Evolutionary conservation across 2,113 vertebrate species (phyloP).

Genomic region (Silurus glanis): DNA sequence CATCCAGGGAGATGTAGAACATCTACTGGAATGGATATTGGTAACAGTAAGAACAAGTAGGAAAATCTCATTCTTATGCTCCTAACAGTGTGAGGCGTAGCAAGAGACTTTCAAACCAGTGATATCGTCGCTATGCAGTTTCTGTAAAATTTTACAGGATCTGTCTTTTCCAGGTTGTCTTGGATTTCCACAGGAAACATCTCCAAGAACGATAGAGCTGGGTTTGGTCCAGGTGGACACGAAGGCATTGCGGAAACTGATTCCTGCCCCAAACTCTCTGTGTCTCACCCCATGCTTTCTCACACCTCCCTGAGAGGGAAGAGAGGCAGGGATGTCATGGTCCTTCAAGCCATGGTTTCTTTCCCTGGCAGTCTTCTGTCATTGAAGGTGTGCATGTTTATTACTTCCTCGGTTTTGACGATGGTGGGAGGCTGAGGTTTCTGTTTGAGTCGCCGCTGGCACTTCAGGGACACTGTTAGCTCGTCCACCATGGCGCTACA

Average conservation of each 20-base stretch:
- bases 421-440: slow-evolving; percentile 95
- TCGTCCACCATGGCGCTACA: slow-evolving; percentile 98
- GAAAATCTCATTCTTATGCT: slow-evolving; percentile 20
- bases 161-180: slow-evolving; percentile 83
- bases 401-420: slow-evolving; percentile 98
- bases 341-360: slow-evolving; percentile 95
- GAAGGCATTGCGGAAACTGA: slow-evolving; percentile 28
- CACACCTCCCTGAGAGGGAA: slow-evolving; percentile 50
- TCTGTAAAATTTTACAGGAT: slow-evolving; percentile 73
- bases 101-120: background rate
- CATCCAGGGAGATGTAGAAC: slow-evolving; percentile 12
- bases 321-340: slow-evolving; percentile 61
- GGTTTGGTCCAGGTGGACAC: slow-evolving; percentile 15
- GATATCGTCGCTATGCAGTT: slow-evolving; percentile 10
- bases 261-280: slow-evolving; percentile 19
- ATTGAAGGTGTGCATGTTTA: slow-evolving; percentile 99
- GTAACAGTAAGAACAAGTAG: slow-evolving; percentile 11
- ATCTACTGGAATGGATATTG: slow-evolving; percentile 3
- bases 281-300: background rate
- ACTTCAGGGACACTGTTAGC: slow-evolving; percentile 93
- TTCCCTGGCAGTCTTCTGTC: slow-evolving; percentile 98
- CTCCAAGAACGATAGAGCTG: slow-evolving; percentile 41
- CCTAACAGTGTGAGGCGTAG: slow-evolving; percentile 31
- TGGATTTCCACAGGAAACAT: slow-evolving; percentile 99
- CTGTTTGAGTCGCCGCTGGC: slow-evolving; percentile 94